Evolutionary conservation across 2,797 vertebrate species (phyloP).

Genomic region (Cuniculus paca): DNA sequence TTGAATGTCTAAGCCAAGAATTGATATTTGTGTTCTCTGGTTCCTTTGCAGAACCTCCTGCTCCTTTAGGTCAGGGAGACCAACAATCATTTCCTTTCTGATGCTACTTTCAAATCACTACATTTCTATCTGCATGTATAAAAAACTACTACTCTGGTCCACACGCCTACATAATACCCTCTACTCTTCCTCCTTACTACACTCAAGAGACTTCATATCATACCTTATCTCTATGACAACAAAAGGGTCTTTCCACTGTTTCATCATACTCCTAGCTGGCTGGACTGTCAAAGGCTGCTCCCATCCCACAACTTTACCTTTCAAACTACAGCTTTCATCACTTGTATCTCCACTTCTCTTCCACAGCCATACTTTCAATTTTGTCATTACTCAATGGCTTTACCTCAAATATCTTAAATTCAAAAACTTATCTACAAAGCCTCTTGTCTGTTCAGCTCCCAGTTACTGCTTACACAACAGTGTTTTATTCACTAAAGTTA

Average conservation of each 20-base stretch:
- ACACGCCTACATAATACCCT: not conserved
- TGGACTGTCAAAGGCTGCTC: not conserved
- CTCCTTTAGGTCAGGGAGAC: not conserved
- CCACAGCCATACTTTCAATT: not conserved
- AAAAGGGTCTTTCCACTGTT: not conserved
- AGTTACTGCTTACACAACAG: not conserved
- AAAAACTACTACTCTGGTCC: not conserved
- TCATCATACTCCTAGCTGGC: not conserved
- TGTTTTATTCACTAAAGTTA: not conserved
- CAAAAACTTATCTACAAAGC: not conserved
- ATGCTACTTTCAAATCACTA: not conserved
- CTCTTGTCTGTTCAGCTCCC: not conserved
- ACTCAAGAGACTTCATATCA: not conserved
- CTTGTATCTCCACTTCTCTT: not conserved
- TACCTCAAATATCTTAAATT: slow-evolving; percentile 33
- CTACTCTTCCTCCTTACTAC: not conserved
- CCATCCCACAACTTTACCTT: not conserved
- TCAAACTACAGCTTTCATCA: not conserved
- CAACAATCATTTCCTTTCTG: not conserved
- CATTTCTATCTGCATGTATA: not conserved
- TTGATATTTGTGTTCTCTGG: not conserved
- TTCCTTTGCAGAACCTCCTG: not conserved
- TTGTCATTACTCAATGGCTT: not conserved
- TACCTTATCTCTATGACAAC: not conserved
- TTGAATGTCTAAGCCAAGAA: not conserved